These are phyloP conservation scores for Antheraea assamensis DNA, from an alignment of 2,888 invertebrate genomes.

Conservation along the genomic window DNA sequence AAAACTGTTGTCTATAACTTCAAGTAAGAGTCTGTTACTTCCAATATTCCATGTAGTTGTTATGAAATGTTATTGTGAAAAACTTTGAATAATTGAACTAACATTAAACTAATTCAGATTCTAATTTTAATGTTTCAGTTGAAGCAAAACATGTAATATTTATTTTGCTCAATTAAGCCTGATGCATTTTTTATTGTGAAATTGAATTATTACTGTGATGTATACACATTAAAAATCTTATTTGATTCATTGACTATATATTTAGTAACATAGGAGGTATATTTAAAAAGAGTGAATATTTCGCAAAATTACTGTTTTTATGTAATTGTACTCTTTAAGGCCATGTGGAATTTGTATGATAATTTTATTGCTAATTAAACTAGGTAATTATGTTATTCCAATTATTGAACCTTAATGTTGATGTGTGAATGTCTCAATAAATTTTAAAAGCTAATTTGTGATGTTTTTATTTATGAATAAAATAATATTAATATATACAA, in stretches of 20 bases:
- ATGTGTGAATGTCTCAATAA: slow-evolving; percentile 83
- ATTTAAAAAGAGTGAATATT: slow-evolving; percentile 15
- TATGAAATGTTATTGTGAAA: not conserved
- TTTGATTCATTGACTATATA: slow-evolving; percentile 11
- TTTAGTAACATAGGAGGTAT: slow-evolving; percentile 16
- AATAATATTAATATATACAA: not conserved
- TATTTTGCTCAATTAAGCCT: slow-evolving; percentile 5
- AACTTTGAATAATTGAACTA: not conserved
- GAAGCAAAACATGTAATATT: slow-evolving; percentile 6
- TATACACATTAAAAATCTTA: slow-evolving; percentile 2
- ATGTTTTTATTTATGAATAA: not conserved
- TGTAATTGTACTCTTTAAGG: slow-evolving; percentile 49
- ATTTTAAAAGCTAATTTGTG: slow-evolving; percentile 54
- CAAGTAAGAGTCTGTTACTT: not conserved
- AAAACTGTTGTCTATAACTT: not conserved
- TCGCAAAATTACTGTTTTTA: slow-evolving; percentile 21
- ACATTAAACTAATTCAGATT: not conserved
- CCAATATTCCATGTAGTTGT: slow-evolving; percentile 11
- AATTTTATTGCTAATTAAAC: slow-evolving; percentile 41
- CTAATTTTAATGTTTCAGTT: not conserved
- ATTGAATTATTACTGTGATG: slow-evolving; percentile 5
- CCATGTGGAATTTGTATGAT: slow-evolving; percentile 63
- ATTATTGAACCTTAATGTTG: slow-evolving; percentile 73
- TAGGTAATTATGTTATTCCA: slow-evolving; percentile 66
- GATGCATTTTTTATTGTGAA: not conserved